Evolutionary conservation across 2,888 invertebrate species (phyloP), one percentile per base, ranked within the genome.

Genomic region (Doris montereyensis): DNA sequence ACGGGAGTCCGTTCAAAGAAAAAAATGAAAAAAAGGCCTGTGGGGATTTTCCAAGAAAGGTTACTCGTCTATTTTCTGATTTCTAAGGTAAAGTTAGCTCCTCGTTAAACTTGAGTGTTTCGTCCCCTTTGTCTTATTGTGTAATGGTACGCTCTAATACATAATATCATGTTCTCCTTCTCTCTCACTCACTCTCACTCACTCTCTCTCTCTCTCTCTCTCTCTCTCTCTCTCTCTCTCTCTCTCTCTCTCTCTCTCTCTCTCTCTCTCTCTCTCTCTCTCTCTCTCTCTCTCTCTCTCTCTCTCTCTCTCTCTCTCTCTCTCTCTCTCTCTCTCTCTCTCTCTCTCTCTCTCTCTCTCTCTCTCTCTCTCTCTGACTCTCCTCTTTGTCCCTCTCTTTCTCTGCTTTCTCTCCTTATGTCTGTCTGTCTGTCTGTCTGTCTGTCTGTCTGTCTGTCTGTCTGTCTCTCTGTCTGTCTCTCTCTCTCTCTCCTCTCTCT

Each of bases 261-360:
- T 28, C 57, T 58, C 74, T 58, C 60, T 74, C 74, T 74, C 30
- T 74, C 74, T 74, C 58, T 74, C 60, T 74, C n/a, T 73, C 24
- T 30, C 24, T 24, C 3, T 73, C 73, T 57, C 10, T 57, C 34
- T 52, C 58, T 57, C 41, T 73, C 57, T 73, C 21, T 57, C 30
- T 73, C 17, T 57, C 73, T 41, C 13, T 2, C n/a, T 17, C 8
- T 4, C 21, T 24, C 13, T 30, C 13, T 8, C 5, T 13, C 17
- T 21, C 10, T 21, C 17, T 30, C 24, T 76, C 13, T 24, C 32
- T 76, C 8, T 35, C 60, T 35, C 62, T 24, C 24, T 68, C 21
- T 2, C 30, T 24, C 26, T 34, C 52, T 1, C 17, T 3, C 67
- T 34, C 41, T 41, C 24, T 5, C 32, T 52, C 58, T 2, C 57